These are phyloP conservation scores for Drosophila recens DNA, from an alignment of 2,888 invertebrate genomes.

Conservation along the genomic window DNA sequence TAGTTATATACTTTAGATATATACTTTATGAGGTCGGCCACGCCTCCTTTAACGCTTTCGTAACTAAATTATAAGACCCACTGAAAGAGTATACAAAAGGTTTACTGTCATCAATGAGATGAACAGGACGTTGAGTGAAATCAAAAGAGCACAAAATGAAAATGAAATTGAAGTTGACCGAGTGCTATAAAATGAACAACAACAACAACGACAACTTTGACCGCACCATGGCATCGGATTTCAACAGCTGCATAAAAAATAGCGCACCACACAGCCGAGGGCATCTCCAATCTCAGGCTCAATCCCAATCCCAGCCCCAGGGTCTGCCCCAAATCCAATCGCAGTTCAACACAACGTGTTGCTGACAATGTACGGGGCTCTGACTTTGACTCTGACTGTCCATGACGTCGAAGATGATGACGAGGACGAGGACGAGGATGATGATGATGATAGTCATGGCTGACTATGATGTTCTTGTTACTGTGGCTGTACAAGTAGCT, in stretches of 20 bases:
- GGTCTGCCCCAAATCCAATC: neutral
- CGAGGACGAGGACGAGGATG: constrained; percentile 39
- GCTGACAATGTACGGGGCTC: constrained; percentile 47
- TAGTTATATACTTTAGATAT: too few species aligned
- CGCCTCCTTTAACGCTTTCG: neutral
- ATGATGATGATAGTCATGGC: constrained; percentile 13
- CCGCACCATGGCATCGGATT: constrained; percentile 28
- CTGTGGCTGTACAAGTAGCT: too few species aligned
- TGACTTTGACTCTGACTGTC: constrained; percentile 31
- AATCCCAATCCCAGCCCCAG: constrained; percentile 1
- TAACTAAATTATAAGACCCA: neutral
- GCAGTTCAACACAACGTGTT: constrained; percentile 51
- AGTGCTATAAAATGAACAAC: constrained; percentile 54
- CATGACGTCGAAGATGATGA: constrained; percentile 37
- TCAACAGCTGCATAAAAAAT: constrained; percentile 12
- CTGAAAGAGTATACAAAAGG: constrained; percentile 21
- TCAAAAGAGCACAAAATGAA: constrained; percentile 55
- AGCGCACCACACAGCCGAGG: constrained; percentile 28
- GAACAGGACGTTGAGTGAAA: constrained; percentile 52
- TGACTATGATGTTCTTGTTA: constrained; percentile 28
- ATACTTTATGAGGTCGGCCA: too few species aligned
- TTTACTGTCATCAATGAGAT: constrained; percentile 45
- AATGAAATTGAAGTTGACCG: constrained; percentile 56
- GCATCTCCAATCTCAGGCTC: constrained; percentile 1
- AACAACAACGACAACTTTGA: constrained; percentile 24